Evolutionary conservation across 1,140 invertebrate species (phyloP), one percentile per base, ranked within the genome.

Genomic region (Aphidius ervi): DNA sequence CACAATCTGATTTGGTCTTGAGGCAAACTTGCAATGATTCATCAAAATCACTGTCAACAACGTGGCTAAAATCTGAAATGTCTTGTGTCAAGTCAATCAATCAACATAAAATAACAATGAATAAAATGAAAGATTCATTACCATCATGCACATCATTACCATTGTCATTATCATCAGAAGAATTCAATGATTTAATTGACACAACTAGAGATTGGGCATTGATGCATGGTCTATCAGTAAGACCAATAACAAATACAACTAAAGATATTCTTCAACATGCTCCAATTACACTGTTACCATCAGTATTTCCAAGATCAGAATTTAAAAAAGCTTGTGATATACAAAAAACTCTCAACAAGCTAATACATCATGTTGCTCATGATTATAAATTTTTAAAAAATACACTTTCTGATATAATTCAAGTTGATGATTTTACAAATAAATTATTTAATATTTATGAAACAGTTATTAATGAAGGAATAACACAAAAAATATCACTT

Each of bases 281-380:
- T 23, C 91, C 92, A 8, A 94, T 95, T 77, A 82, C 88, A 37
- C 75, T 97, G 31, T 79, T 94, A 43, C 93, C 94, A 5, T 93
- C 92, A 4, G 81, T 87, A 10, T 92, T 94, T 75, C 92, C 92
- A 0, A 80, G 83, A 52, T 80, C 83, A 53, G 87, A 92, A 67
- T 94, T 94, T 69, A 77, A 88, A 39, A 87, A 90, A 69, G 91
- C 91, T 1, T 78, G 88, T 8, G 77, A 84, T 39, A 79, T 92
- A 48, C 92, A 95, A 72, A 77, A 82, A 7, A 80, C 89, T 47
- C 80, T 96, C 9, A 95, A 95, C 81, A 82, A 87, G 65, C 78
- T 97, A 6, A 89, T 94, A 81, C 93, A 96, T 73, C 86, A 84
- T 77, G 90, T 95, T 47, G 90, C 93, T 5, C 86, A 94, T 75